Evolutionary conservation across 2,113 vertebrate genomes (phyloP).

Genomic region (Ursus arctos): DNA sequence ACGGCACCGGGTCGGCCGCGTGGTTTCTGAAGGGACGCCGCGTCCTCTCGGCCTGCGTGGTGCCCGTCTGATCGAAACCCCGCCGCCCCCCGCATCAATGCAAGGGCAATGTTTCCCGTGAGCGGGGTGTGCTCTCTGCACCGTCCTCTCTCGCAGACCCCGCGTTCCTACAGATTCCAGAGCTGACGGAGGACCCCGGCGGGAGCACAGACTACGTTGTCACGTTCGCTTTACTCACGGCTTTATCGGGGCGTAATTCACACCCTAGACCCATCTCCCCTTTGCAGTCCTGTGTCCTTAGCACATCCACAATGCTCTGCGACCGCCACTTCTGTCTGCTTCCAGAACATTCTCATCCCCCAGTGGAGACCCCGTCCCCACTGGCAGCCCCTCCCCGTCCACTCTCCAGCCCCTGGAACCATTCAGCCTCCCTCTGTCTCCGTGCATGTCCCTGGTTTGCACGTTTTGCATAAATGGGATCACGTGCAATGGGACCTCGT

Average conservation of each 20-base stretch:
- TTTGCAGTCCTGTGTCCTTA: too few species aligned
- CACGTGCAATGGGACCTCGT: too few species aligned
- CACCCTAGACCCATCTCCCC: too few species aligned
- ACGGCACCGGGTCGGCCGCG: neutral
- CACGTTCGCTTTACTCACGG: accelerated
- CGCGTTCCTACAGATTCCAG: accelerated
- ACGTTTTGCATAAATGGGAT: too few species aligned
- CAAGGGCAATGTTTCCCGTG: neutral
- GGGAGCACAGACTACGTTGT: accelerated
- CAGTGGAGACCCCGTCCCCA: accelerated
- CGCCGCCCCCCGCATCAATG: too few species aligned
- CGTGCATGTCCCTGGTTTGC: too few species aligned
- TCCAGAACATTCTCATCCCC: neutral
- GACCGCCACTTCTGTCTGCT: too few species aligned
- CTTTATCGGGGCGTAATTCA: accelerated
- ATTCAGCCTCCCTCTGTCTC: neutral
- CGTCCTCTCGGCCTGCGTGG: too few species aligned
- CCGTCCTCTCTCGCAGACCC: neutral
- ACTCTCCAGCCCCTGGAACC: neutral
- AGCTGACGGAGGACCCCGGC: accelerated
- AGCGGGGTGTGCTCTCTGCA: neutral
- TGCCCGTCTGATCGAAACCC: too few species aligned
- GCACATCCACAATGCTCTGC: too few species aligned
- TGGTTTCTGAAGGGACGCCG: too few species aligned
- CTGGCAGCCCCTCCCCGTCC: accelerated